These are phyloP conservation scores for Ostrea denselamellosa DNA, from an alignment of 1,140 invertebrate genomes.

Conservation along the genomic window DNA sequence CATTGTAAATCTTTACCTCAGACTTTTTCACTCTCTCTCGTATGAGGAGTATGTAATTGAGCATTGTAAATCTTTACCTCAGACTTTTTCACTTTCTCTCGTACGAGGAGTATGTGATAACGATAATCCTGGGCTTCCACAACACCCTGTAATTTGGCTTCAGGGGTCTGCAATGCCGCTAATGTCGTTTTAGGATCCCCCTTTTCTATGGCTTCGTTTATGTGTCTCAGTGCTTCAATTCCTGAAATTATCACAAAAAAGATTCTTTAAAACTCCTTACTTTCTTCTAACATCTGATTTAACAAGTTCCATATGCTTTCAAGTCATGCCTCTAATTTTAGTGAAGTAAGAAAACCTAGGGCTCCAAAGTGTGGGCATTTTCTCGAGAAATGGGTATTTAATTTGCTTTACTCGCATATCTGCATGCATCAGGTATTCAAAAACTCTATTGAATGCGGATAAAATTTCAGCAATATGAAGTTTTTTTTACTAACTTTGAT, in stretches of 20 bases:
- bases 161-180: slow-evolving; percentile 79
- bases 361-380: no score
- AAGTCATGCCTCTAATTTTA: no score
- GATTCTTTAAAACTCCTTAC: not conserved
- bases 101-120: slow-evolving; percentile 83
- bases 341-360: no score
- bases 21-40: slow-evolving; percentile 80
- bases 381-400: no score
- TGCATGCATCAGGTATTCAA: not conserved
- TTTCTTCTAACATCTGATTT: not conserved
- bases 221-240: slow-evolving; percentile 73
- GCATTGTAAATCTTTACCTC: slow-evolving; percentile 56
- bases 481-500: slow-evolving; percentile 81
- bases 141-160: slow-evolving; percentile 81
- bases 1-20: slow-evolving; percentile 62
- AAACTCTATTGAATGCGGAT: not conserved
- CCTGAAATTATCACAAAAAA: slow-evolving; percentile 64
- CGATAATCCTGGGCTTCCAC: slow-evolving; percentile 82
- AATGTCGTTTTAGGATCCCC: slow-evolving; percentile 81
- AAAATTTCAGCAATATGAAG: not conserved
- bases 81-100: slow-evolving; percentile 80
- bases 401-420: no score
- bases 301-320: no score
- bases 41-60: slow-evolving; percentile 81
- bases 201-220: slow-evolving; percentile 83